Conservation (phyloP, 2,113 vertebrate genomes). For the Miniopterus natalensis region DNA sequence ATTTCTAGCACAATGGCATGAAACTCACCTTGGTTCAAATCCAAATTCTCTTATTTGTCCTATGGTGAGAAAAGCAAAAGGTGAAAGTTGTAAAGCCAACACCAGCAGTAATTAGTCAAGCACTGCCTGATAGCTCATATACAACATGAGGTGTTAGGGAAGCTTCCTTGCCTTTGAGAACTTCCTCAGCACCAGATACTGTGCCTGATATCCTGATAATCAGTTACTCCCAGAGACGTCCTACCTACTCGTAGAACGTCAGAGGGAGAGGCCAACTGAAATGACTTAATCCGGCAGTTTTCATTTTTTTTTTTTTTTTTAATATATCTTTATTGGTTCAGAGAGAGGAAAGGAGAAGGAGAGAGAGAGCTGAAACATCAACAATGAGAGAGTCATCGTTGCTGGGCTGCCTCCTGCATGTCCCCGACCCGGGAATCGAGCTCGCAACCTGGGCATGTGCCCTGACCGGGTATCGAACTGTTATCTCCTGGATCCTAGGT, state of each 20-base stretch:
- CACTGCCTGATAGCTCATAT: not conserved
- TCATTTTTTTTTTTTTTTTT: too few species aligned
- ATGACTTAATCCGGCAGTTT: not conserved
- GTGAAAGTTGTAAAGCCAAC: not conserved
- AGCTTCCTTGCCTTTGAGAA: not conserved
- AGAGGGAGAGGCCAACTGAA: not conserved
- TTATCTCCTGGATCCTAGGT: too few species aligned
- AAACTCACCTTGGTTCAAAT: conserved; percentile 11
- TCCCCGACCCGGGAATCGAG: too few species aligned
- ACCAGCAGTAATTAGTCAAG: not conserved
- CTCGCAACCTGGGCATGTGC: too few species aligned
- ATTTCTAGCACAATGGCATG: not conserved
- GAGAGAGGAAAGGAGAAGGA: too few species aligned
- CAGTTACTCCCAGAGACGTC: not conserved
- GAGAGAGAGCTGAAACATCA: too few species aligned
- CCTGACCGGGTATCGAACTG: too few species aligned
- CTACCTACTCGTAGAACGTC: not conserved
- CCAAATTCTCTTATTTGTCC: conserved; percentile 12
- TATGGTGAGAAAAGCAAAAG: conserved; percentile 12
- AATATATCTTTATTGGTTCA: too few species aligned
- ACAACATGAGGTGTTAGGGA: not conserved
- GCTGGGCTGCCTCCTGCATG: too few species aligned
- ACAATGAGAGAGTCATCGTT: too few species aligned
- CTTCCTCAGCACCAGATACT: not conserved
- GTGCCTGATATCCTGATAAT: not conserved